phyloP scores from a whole-genome alignment of 2,113 vertebrate species.

The Syrmaticus mikado region DNA sequence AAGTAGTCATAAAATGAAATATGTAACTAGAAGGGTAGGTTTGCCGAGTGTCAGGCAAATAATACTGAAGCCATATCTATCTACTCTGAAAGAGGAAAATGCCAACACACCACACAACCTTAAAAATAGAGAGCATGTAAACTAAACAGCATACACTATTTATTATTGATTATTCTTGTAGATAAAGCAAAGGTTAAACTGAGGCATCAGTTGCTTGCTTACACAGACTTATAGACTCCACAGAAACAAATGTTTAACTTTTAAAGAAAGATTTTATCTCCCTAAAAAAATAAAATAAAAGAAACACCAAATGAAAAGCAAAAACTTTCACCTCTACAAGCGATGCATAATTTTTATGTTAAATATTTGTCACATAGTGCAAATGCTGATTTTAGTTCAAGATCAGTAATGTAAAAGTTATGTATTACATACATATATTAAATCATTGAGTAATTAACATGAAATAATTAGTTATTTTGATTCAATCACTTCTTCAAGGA shows the following conservation, averaged over 20 bases:
- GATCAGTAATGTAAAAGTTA: background rate
- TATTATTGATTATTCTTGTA: background rate
- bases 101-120: background rate
- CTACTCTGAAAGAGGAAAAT: background rate
- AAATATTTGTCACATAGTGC: background rate
- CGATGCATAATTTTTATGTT: background rate
- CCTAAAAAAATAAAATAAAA: background rate
- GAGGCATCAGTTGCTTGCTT: background rate
- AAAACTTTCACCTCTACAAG: background rate
- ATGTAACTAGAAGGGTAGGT: background rate
- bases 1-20: constrained; percentile 19
- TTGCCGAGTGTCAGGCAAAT: background rate
- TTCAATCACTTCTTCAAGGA: background rate
- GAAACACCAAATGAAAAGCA: background rate
- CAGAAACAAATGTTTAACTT: background rate
- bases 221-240: background rate
- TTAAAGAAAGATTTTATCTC: background rate
- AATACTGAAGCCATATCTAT: background rate
- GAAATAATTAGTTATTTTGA: background rate
- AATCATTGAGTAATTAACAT: background rate
- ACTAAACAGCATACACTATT: background rate
- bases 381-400: background rate
- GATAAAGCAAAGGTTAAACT: background rate
- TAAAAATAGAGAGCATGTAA: constrained; percentile 20
- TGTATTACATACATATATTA: background rate